Percentiles rank a stretch among this genome's conserved stretches.
Conservation (phyloP, 2,888 invertebrate species). For the Diogma glabrata region DNA sequence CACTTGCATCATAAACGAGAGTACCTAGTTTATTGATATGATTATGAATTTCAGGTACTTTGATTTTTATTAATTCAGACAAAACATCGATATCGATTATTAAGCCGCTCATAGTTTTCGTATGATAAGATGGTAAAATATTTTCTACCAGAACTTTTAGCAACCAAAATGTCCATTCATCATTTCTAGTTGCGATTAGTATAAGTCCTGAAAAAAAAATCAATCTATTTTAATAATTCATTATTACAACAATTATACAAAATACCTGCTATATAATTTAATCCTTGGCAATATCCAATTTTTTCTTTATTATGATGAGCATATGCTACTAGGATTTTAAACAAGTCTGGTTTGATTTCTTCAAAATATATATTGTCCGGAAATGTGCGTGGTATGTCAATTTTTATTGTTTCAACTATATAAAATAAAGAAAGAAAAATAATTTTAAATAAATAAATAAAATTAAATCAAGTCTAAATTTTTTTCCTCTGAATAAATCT, state of each 20-base stretch:
- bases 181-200: constrained; percentile 74
- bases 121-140: constrained; percentile 82
- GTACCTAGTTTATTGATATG: constrained; percentile 65
- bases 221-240: constrained; percentile 7
- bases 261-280: constrained; percentile 78
- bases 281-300: constrained; percentile 90
- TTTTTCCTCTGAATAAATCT: no score
- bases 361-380: constrained; percentile 91
- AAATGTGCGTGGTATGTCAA: constrained; percentile 86
- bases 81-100: constrained; percentile 82
- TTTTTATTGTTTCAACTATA: constrained; percentile 68
- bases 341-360: constrained; percentile 58
- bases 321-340: constrained; percentile 76
- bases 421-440: background rate
- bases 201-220: constrained; percentile 47
- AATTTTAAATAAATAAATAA: background rate
- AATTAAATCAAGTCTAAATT: no score
- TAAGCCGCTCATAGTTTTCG: constrained; percentile 78
- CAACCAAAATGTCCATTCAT: constrained; percentile 88
- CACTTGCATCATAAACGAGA: background rate
- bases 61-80: constrained; percentile 71
- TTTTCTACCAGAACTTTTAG: constrained; percentile 78
- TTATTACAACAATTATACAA: background rate
- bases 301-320: constrained; percentile 69
- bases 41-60: constrained; percentile 67